Percentiles rank a stretch among this genome's conserved stretches.
Evolutionary conservation across 2,888 invertebrate species (phyloP).

Genomic region (Helicoverpa assulta): DNA sequence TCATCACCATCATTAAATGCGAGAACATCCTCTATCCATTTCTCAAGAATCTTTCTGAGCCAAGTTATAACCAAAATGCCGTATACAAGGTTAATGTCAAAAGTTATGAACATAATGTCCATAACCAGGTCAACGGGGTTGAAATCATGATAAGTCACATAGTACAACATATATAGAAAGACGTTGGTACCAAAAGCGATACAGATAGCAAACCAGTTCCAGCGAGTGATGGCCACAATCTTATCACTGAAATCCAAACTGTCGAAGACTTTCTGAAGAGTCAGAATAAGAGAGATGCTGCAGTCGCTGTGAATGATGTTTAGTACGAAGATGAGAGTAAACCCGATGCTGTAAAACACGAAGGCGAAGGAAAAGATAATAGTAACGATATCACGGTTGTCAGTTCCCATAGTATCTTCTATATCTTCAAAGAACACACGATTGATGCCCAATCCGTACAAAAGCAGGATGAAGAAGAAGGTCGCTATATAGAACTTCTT

Average conservation of each 20-base stretch:
- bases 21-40: conserved; percentile 3
- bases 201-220: conserved; percentile 10
- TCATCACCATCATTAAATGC: neutral
- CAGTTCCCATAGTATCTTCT: neutral
- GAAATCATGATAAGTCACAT: neutral
- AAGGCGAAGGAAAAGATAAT: conserved; percentile 3
- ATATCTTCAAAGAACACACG: neutral
- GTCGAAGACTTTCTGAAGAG: conserved; percentile 1
- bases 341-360: neutral
- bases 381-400: neutral
- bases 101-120: conserved; percentile 4
- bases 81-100: conserved; percentile 22
- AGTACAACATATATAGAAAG: neutral
- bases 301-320: neutral
- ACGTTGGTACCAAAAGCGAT: neutral
- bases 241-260: neutral
- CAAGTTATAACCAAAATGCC: conserved; percentile 18
- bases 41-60: conserved; percentile 11
- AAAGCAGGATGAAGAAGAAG: neutral
- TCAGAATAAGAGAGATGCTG: conserved; percentile 10
- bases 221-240: neutral
- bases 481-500: neutral
- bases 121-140: neutral
- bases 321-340: neutral
- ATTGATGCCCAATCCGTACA: neutral